Conservation (phyloP, 2,797 vertebrate genomes). For the Halcyon smyrnensis region DNA sequence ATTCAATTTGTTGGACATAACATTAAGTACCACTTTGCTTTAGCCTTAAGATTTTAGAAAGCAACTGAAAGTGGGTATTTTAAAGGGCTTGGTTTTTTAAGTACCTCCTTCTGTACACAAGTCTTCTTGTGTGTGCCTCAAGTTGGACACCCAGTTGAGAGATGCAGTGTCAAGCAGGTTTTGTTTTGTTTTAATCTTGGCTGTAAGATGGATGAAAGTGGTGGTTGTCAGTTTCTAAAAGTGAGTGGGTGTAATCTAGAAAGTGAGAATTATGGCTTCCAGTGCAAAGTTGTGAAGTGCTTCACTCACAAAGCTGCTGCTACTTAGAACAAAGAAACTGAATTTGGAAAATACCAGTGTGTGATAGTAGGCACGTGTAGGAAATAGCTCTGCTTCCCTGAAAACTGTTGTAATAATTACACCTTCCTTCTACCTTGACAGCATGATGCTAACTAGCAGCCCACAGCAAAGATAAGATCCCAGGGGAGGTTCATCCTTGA, state of each 20-base stretch:
- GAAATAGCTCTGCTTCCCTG: background rate
- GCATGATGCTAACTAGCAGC: background rate
- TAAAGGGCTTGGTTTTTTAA: background rate
- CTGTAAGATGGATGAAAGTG: background rate
- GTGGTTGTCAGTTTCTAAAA: constrained; percentile 18
- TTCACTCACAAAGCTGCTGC: background rate
- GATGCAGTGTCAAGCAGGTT: background rate
- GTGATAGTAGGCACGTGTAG: background rate
- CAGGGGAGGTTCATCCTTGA: background rate
- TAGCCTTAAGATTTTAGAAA: background rate
- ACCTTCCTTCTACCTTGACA: background rate
- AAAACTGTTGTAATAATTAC: background rate
- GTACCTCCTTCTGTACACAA: background rate
- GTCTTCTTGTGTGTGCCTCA: fast-evolving
- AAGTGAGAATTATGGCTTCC: constrained; percentile 13
- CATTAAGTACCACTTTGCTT: background rate
- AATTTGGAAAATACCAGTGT: background rate
- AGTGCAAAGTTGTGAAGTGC: background rate
- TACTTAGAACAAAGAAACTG: background rate
- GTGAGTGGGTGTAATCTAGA: background rate
- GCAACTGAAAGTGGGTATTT: background rate
- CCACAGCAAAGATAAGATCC: background rate
- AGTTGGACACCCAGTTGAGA: background rate
- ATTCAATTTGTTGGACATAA: background rate
- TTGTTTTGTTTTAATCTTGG: background rate